Conservation (phyloP, 2,888 invertebrate species). For the Drosophila nigritarsus region DNA sequence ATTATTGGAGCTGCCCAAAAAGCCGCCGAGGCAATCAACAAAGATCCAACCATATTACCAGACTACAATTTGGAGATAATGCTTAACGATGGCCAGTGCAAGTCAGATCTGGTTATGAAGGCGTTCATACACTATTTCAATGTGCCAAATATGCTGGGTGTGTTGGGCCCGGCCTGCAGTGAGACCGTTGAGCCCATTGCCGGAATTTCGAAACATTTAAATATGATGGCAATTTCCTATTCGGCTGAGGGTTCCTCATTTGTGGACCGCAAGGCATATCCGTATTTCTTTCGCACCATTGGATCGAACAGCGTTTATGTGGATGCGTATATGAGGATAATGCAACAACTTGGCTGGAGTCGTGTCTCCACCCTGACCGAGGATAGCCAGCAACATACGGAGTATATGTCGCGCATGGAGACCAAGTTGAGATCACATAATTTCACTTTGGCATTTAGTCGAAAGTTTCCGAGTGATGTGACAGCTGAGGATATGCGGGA, state of each 20-base stretch:
- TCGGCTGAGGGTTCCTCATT: conserved; percentile 92
- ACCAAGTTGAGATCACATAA: conserved; percentile 87
- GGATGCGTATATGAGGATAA: conserved; percentile 88
- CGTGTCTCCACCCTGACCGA: conserved; percentile 92
- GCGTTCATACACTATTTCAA: conserved; percentile 89
- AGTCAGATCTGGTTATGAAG: conserved; percentile 90
- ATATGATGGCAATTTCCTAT: conserved; percentile 91
- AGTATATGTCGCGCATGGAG: conserved; percentile 90
- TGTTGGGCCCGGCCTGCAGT: conserved; percentile 92
- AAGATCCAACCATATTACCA: conserved; percentile 86
- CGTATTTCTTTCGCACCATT: conserved; percentile 92
- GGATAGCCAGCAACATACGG: conserved; percentile 91
- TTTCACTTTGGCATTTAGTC: conserved; percentile 88
- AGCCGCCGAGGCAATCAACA: conserved; percentile 89
- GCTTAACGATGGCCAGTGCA: conserved; percentile 89
- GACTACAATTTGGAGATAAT: conserved; percentile 88
- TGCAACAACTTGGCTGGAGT: conserved; percentile 88
- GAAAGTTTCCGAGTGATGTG: conserved; percentile 88
- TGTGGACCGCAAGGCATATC: conserved; percentile 89
- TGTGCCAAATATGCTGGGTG: conserved; percentile 88
- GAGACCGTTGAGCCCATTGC: conserved; percentile 93
- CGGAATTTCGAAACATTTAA: conserved; percentile 90
- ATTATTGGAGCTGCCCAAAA: conserved; percentile 87
- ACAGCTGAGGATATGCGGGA: conserved; percentile 39
- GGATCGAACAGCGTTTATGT: conserved; percentile 89